These are phyloP conservation scores for Crossaster papposus DNA, from an alignment of 53 echinoderm and acorn worm species.

Conservation along the genomic window DNA sequence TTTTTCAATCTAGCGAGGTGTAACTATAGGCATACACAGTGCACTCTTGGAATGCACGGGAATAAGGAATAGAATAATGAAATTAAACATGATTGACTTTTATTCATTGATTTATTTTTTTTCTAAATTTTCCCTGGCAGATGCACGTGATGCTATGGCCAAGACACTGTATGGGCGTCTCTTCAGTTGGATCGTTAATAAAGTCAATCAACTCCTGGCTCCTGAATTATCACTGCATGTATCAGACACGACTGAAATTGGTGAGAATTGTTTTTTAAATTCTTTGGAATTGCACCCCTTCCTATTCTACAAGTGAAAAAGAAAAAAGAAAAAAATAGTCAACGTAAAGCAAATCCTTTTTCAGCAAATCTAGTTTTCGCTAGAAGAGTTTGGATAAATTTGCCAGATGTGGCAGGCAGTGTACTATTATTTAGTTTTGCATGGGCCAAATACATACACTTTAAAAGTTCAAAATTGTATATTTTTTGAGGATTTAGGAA, in stretches of 20 bases:
- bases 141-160: conserved; percentile 90
- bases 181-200: conserved; percentile 99
- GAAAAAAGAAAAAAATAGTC: background rate
- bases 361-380: no score
- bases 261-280: conserved; percentile 57
- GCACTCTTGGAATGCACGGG: background rate
- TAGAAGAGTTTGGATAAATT: no score
- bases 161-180: conserved; percentile 94
- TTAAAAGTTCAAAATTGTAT: no score
- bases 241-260: conserved; percentile 75
- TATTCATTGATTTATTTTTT: background rate
- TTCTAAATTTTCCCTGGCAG: conserved; percentile 34
- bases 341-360: no score
- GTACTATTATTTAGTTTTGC: no score
- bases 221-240: conserved; percentile 77
- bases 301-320: background rate
- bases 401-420: no score
- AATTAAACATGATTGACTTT: conserved; percentile 3
- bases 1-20: background rate
- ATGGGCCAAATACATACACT: no score
- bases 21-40: conserved; percentile 8
- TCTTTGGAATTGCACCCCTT: background rate
- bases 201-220: conserved; percentile 93
- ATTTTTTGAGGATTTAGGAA: background rate
- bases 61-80: background rate